Percentiles rank a stretch among this genome's conserved stretches.
Conservation (phyloP, 1,140 invertebrate genomes). For the Copidosoma floridanum region DNA sequence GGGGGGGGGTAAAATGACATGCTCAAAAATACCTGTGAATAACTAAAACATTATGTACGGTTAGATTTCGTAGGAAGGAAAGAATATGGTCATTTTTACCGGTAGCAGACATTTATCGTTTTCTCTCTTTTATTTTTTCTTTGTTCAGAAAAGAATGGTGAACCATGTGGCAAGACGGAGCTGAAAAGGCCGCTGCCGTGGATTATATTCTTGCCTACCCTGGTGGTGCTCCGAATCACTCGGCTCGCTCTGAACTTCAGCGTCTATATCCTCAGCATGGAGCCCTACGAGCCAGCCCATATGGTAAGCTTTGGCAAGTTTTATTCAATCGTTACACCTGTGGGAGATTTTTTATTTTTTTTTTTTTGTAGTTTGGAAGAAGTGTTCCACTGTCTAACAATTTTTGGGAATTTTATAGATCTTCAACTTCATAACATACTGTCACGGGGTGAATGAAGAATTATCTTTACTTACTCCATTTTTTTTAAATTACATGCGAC, state of each 20-base stretch:
- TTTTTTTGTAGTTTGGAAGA: neutral
- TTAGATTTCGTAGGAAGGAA: too few species aligned
- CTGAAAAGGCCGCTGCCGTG: conserved; percentile 60
- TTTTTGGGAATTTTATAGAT: too few species aligned
- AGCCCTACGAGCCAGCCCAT: conserved; percentile 53
- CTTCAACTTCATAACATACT: too few species aligned
- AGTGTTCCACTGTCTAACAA: neutral
- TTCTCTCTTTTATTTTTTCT: neutral
- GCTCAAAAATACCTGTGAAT: too few species aligned
- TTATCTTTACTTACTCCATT: too few species aligned
- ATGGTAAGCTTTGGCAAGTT: conserved; percentile 59
- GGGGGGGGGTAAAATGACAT: too few species aligned
- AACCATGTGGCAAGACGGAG: conserved; percentile 43
- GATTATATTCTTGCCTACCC: conserved; percentile 58
- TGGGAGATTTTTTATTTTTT: neutral
- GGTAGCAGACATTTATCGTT: too few species aligned
- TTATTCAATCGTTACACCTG: too few species aligned
- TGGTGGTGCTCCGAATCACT: conserved; percentile 53
- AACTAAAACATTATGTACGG: too few species aligned
- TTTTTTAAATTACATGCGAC: too few species aligned
- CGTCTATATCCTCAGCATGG: conserved; percentile 52
- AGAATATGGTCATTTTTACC: too few species aligned
- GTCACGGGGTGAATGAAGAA: too few species aligned
- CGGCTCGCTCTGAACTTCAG: conserved; percentile 52
- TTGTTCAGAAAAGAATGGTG: conserved; percentile 49